These are phyloP conservation scores for Umimayanthus kanabou DNA, from an alignment of 92 coral and sea anemone genomes.

Conservation along the genomic window DNA sequence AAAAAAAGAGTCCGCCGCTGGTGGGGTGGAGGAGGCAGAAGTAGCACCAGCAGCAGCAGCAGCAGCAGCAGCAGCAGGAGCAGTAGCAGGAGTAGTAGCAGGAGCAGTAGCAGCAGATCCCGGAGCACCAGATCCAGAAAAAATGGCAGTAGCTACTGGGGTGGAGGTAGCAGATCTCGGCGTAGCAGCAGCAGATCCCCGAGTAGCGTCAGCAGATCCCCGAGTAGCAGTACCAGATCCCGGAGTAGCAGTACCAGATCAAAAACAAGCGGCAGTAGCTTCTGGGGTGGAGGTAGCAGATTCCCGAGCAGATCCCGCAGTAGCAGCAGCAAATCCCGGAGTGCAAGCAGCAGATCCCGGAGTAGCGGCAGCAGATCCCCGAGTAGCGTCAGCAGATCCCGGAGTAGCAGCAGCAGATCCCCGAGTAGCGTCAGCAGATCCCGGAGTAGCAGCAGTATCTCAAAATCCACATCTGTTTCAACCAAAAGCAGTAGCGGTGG, in stretches of 20 bases:
- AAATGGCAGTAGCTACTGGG: background rate
- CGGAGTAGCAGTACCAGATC: background rate
- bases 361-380: background rate
- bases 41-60: constrained; percentile 19
- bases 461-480: too few species aligned
- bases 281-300: background rate
- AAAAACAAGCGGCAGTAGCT: background rate
- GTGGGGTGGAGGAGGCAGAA: constrained; percentile 30
- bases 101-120: background rate
- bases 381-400: background rate
- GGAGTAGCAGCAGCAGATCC: background rate
- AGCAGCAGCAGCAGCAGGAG: background rate
- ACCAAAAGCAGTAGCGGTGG: background rate
- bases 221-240: background rate
- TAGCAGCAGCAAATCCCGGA: constrained; percentile 5
- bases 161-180: background rate
- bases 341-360: background rate
- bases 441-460: background rate
- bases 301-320: background rate
- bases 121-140: background rate
- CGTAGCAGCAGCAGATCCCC: constrained; percentile 6
- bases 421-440: background rate
- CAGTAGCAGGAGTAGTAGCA: background rate
- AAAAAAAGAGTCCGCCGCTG: constrained; percentile 38
- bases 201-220: background rate